Evolutionary conservation across 1,140 invertebrate species (phyloP), one percentile per base, ranked within the genome.

Genomic region (Saccostrea echinata): DNA sequence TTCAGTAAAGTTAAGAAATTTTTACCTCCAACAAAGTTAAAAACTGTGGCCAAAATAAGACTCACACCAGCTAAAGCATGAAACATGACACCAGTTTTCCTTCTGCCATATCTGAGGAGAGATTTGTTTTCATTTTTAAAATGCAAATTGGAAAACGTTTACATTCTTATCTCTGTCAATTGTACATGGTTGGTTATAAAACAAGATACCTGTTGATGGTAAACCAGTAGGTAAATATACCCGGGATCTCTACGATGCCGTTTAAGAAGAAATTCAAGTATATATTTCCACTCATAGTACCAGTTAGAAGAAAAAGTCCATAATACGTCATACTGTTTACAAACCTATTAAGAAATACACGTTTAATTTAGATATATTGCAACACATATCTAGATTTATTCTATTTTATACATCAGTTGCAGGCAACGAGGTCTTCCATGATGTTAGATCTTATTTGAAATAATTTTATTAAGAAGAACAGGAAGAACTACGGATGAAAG

Each of bases 181-280:
- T 12, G 9, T 57, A 57, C 11, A 13, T 13, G 12, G 71, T 76
- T 9, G 2, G 68, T 76, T 3, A 52, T 43, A 43, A 4, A 82
- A 81, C 27, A 80, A 2, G n/a, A 21, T 84, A 84, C 83, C 83
- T 55, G 43, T 94, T 87, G 24, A 98, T 96, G 0, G 97, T 95
- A 76, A 97, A 96, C 52, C 97, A 96, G 30, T 97, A 96, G 2
- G 97, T 94, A 0, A 97, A 94, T 91, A 95, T 95, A n/a, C 94
- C 95, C 2, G 96, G 96, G 13, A 97, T 93, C 93, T 97, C 97
- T 27, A 96, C 95, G 6, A 96, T 87, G 82, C 96, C 95, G 91
- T 91, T 88, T 3, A 95, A 82, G 61, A 94, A 91, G 85, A 93
- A 95, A 84, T 95, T 95, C 11, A 94, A 61, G 88, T 92, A 94